Conservation (phyloP, 2,888 invertebrate genomes). For the Trichopoda pennipes region DNA sequence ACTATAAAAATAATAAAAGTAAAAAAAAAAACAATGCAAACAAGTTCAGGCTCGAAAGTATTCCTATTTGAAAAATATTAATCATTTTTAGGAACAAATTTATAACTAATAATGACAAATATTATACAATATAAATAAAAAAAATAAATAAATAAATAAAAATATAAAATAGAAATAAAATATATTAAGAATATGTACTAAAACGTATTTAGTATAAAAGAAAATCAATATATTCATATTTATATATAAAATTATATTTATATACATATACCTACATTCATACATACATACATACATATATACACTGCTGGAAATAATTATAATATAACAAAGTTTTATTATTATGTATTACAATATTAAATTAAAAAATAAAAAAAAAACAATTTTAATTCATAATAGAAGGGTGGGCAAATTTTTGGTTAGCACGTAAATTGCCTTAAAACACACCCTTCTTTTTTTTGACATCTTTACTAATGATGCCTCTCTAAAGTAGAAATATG, state of each 20-base stretch:
- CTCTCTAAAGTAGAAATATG: too few species aligned
- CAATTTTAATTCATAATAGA: too few species aligned
- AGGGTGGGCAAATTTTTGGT: too few species aligned
- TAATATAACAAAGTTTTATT: too few species aligned
- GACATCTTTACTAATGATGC: too few species aligned
- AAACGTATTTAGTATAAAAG: constrained; percentile 53
- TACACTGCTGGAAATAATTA: not conserved
- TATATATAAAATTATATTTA: constrained; percentile 61
- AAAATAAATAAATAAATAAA: not conserved
- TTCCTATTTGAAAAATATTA: constrained; percentile 70
- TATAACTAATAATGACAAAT: constrained; percentile 55
- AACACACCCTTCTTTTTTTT: too few species aligned
- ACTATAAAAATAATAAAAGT: constrained; percentile 30
- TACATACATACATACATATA: not conserved
- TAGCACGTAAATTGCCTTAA: too few species aligned
- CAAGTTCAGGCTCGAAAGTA: constrained; percentile 72
- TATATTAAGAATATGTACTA: constrained; percentile 28
- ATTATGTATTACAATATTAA: too few species aligned
- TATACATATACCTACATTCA: constrained; percentile 27
- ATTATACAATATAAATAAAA: constrained; percentile 55
- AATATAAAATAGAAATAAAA: constrained; percentile 8
- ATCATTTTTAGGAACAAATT: constrained; percentile 64
- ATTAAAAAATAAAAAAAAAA: too few species aligned
- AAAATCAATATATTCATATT: constrained; percentile 58
- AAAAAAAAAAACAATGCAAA: constrained; percentile 68